A percentile compares a stretch with the other conserved stretches of the same genome.
phyloP scores from a whole-genome alignment of 1,140 invertebrate genomes.

The Teleogryllus occipitalis region DNA sequence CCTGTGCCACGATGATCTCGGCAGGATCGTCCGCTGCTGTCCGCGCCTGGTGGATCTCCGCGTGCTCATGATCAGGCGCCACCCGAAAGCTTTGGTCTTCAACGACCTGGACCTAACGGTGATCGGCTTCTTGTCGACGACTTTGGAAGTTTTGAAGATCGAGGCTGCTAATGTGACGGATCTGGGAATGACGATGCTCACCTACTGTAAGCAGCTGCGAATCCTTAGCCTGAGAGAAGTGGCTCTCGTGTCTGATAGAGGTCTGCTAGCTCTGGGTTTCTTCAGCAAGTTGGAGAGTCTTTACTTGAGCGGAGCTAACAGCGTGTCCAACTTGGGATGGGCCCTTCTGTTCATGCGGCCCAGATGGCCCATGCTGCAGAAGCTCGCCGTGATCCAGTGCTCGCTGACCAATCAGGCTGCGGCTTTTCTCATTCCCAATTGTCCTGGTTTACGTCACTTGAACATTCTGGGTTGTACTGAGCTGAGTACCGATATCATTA shows the following conservation, averaged over 20 bases:
- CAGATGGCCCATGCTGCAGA: background rate
- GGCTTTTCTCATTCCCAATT: background rate
- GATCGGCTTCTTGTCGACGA: background rate
- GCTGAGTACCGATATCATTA: background rate
- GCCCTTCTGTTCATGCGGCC: background rate
- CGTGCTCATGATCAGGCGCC: background rate
- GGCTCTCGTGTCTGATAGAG: background rate
- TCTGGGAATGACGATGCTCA: background rate
- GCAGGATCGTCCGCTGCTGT: background rate
- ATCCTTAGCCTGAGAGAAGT: background rate
- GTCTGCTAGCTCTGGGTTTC: background rate
- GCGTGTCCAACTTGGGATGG: background rate
- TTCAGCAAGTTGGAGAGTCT: background rate
- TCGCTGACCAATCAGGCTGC: background rate
- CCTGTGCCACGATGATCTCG: background rate
- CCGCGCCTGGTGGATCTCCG: background rate
- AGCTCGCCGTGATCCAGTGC: background rate
- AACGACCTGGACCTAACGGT: background rate
- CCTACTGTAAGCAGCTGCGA: background rate
- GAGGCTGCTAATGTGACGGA: background rate
- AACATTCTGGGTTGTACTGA: background rate
- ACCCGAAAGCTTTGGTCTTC: background rate
- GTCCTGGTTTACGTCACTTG: background rate
- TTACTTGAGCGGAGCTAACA: background rate
- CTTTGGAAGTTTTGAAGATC: background rate